Conservation (phyloP, 2,888 invertebrate species). For the Orthonychiurus folsomi region DNA sequence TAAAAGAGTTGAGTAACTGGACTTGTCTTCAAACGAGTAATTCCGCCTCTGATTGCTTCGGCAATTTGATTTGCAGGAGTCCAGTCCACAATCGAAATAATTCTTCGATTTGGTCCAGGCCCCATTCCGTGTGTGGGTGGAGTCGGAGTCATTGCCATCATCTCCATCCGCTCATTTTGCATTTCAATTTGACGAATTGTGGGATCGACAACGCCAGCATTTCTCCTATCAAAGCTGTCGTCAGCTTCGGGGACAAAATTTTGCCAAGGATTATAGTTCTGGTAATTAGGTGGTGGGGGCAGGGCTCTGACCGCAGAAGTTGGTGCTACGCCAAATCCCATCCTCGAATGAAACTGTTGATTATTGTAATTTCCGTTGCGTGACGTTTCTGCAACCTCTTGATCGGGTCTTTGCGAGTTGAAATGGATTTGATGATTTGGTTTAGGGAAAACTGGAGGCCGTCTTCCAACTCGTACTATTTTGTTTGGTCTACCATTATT, state of each 20-base stretch:
- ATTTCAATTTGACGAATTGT: slow-evolving; percentile 20
- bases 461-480: slow-evolving; percentile 13
- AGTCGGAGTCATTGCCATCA: not conserved
- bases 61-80: not conserved
- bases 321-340: not conserved
- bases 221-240: slow-evolving; percentile 33
- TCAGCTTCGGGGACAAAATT: slow-evolving; percentile 28
- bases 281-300: not conserved
- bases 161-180: slow-evolving; percentile 15
- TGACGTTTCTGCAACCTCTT: no score
- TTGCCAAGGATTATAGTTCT: slow-evolving; percentile 14
- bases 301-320: not conserved
- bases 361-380: no score
- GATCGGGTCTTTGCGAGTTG: no score
- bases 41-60: not conserved
- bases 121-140: not conserved
- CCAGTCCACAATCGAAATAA: not conserved
- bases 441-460: slow-evolving; percentile 6
- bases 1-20: slow-evolving; percentile 11
- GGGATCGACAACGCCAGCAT: slow-evolving; percentile 26
- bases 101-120: slow-evolving; percentile 5
- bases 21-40: not conserved
- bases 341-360: no score
- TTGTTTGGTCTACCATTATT: slow-evolving; percentile 12
- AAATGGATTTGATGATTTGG: slow-evolving; percentile 2